These are phyloP conservation scores for Furcifer pardalis DNA, from an alignment of 2,797 vertebrate genomes.

Conservation along the genomic window DNA sequence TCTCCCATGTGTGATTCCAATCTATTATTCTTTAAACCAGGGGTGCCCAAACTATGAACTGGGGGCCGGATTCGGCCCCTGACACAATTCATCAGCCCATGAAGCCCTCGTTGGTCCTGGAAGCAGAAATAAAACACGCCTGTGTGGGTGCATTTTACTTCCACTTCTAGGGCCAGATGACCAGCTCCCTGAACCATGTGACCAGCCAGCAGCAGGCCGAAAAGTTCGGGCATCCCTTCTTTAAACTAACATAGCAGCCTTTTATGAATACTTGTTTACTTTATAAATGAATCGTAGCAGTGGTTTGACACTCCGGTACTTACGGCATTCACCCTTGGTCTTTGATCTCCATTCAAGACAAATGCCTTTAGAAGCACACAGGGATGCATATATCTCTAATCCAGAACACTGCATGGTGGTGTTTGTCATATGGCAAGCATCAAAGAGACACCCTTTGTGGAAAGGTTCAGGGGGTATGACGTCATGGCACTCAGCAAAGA, in stretches of 20 bases:
- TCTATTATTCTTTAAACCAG: neutral
- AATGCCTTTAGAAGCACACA: constrained; percentile 67
- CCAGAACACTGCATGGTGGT: constrained; percentile 63
- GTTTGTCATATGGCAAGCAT: constrained; percentile 58
- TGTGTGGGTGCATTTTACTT: too few species aligned
- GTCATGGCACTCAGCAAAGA: constrained; percentile 67
- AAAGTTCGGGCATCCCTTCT: too few species aligned
- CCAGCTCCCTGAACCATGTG: too few species aligned
- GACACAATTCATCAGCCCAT: too few species aligned
- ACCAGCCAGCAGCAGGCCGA: too few species aligned
- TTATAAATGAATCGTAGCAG: neutral
- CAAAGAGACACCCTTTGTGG: constrained; percentile 74
- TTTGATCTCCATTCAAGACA: constrained; percentile 76
- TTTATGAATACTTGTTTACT: constrained; percentile 10
- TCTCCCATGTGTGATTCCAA: neutral
- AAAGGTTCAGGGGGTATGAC: constrained; percentile 68
- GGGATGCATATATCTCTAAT: constrained; percentile 75
- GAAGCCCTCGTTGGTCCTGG: too few species aligned
- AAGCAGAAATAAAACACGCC: too few species aligned
- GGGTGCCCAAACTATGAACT: too few species aligned
- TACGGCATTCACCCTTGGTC: constrained; percentile 72
- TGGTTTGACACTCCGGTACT: constrained; percentile 58
- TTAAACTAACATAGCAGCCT: neutral
- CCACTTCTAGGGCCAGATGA: too few species aligned
- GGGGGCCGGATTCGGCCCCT: too few species aligned